A percentile compares a stretch with the other conserved stretches of the same genome.
Evolutionary conservation across 2,113 vertebrate species (phyloP).

Genomic region (Psephotus haematonotus): DNA sequence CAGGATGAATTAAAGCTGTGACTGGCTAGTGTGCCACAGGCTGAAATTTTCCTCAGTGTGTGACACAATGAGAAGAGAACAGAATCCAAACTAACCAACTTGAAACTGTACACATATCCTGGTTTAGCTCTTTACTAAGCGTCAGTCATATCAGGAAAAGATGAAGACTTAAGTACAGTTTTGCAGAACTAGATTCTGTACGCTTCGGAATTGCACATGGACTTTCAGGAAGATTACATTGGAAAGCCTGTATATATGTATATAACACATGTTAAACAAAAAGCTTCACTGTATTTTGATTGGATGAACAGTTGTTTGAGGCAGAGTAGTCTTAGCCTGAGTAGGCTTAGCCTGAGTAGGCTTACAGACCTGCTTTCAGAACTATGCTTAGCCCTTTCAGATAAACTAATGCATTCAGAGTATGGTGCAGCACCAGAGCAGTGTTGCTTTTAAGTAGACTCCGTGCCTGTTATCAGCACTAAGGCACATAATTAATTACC

Average conservation of each 20-base stretch:
- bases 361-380: background rate
- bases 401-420: background rate
- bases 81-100: background rate
- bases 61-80: background rate
- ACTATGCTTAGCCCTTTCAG: background rate
- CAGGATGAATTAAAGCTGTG: background rate
- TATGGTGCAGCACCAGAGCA: background rate
- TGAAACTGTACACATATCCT: background rate
- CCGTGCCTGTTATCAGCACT: background rate
- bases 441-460: background rate
- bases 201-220: fast-evolving
- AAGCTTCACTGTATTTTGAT: background rate
- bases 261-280: background rate
- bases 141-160: background rate
- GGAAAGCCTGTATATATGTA: background rate
- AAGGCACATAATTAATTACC: background rate
- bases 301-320: background rate
- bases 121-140: background rate
- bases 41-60: background rate
- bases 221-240: background rate
- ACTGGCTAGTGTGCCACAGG: background rate
- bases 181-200: background rate
- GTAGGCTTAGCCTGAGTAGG: background rate
- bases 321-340: background rate
- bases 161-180: background rate